Evolutionary conservation across 2,113 vertebrate species (phyloP).

Genomic region (Macquaria australasica): DNA sequence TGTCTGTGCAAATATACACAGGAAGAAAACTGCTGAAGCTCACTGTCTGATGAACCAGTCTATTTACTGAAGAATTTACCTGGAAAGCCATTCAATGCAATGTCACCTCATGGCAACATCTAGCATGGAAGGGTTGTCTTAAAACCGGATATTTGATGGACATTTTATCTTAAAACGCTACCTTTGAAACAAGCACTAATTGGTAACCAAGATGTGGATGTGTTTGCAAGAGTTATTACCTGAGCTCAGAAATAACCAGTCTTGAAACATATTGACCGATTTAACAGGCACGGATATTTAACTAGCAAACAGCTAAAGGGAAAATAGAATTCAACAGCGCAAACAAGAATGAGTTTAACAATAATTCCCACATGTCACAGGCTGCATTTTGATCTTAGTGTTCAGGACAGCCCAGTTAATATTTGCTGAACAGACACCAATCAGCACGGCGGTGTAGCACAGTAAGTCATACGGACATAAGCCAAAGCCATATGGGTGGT

Average conservation of each 20-base stretch:
- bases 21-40: neutral
- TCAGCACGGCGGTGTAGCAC: neutral
- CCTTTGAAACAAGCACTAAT: conserved; percentile 18
- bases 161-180: conserved; percentile 21
- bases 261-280: conserved; percentile 16
- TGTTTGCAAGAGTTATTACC: conserved; percentile 53
- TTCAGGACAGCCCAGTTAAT: neutral
- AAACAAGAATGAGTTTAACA: conserved; percentile 53
- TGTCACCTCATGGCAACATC: neutral
- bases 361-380: neutral
- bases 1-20: neutral
- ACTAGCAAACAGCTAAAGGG: conserved; percentile 11
- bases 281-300: conserved; percentile 34
- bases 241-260: conserved; percentile 9
- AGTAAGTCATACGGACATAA: neutral
- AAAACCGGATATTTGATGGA: conserved; percentile 44
- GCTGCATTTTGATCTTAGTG: conserved; percentile 14
- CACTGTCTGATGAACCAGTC: neutral
- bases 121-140: neutral
- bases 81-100: neutral
- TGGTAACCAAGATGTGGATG: neutral
- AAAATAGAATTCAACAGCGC: neutral
- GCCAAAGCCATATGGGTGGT: neutral
- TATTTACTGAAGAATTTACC: conserved; percentile 37
- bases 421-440: neutral